Base-by-base conservation (phyloP, 2,888 invertebrate species). In the Hartigia nigra region DNA sequence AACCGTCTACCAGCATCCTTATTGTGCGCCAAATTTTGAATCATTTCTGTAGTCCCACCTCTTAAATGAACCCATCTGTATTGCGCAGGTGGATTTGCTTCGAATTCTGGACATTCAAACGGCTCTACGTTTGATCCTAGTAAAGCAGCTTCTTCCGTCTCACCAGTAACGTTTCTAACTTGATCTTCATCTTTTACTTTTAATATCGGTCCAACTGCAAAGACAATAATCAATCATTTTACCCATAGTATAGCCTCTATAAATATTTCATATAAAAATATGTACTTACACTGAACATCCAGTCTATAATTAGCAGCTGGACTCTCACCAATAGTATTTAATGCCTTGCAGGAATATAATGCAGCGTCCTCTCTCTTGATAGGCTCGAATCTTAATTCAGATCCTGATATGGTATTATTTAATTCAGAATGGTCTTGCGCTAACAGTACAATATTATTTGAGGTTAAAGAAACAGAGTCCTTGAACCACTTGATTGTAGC, bases 261-360 rank as follows among this genome's bases (percentile, higher is more conserved):
- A 55, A 55, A 55, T 55, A 55, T 23, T 55, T 2, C 9, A 23
- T 55, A 55, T 55, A 9, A 55, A 55, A 23, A 55, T 55, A 72
- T 72, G 32, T 79, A 91, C 93, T 92, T 85, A 94, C 94, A 94
- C 90, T 94, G 94, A 74, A 94, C 93, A 86, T 94, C 93, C 72
- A 94, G 90, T 74, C 92, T 91, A 82, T 93, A 93, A 83, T 92
- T 92, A 79, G 93, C 91, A 12, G 93, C 92, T 74, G 92, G 91
- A 86, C 93, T 93, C 86, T 92, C 95, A 86, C 96, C 96, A 84
- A 97, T 97, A 85, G 94, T 94, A 92, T 97, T 97, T 86, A 95
- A 94, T n/a, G 97, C 97, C 80, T 96, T 95, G 91, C 97, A 98
- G 82, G 96, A 95, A 92, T 97, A 97, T 85, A 96, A 95, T 4